Conservation (phyloP, 2,888 invertebrate genomes). For the Loripinus fragilis region DNA sequence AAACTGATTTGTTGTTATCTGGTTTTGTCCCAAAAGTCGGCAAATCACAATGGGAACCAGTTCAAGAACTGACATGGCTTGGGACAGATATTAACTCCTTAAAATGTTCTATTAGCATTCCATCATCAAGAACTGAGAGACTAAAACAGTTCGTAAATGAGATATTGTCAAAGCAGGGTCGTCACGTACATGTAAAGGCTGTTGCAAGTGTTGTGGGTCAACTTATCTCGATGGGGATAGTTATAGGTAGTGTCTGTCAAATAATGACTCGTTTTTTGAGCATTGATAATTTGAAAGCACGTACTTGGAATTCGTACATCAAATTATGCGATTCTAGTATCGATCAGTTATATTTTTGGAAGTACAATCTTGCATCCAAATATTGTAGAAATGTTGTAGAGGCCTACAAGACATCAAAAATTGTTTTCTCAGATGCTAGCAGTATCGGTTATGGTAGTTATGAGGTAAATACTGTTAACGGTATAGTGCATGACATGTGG, state of each 20-base stretch:
- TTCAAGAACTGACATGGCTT: conserved; percentile 28
- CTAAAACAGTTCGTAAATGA: neutral
- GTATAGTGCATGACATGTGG: conserved; percentile 50
- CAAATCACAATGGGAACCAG: conserved; percentile 39
- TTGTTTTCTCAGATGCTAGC: conserved; percentile 45
- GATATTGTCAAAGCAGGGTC: conserved; percentile 4
- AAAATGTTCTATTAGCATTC: conserved; percentile 23
- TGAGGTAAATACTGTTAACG: conserved; percentile 24
- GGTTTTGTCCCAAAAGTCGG: conserved; percentile 38
- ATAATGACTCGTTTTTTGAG: conserved; percentile 43
- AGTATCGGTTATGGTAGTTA: conserved; percentile 43
- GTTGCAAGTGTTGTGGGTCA: conserved; percentile 48
- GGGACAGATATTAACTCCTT: conserved; percentile 22
- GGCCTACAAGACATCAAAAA: conserved; percentile 21
- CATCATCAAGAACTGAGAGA: conserved; percentile 19
- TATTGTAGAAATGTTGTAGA: conserved; percentile 30
- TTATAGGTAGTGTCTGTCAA: conserved; percentile 36
- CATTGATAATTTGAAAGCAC: conserved; percentile 24
- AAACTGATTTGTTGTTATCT: conserved; percentile 28
- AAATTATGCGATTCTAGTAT: conserved; percentile 20
- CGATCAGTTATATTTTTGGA: conserved; percentile 33
- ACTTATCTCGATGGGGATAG: conserved; percentile 42
- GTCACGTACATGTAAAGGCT: conserved; percentile 27
- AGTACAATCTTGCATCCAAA: conserved; percentile 7
- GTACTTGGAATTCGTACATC: conserved; percentile 33